These are phyloP conservation scores for Drosophila micromelanica DNA, from an alignment of 1,140 invertebrate species.

Conservation along the genomic window DNA sequence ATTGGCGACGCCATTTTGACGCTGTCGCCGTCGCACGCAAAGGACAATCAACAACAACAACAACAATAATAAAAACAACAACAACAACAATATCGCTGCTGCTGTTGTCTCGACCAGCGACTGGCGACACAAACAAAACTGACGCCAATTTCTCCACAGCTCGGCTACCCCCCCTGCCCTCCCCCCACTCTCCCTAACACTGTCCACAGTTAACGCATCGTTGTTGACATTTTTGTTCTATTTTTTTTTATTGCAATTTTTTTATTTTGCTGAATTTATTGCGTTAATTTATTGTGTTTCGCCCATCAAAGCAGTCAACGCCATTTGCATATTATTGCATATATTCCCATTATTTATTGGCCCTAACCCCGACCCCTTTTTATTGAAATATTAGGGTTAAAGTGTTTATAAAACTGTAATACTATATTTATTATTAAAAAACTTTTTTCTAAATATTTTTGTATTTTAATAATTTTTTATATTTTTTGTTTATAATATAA, in stretches of 20 bases:
- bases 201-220: background rate
- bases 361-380: background rate
- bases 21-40: conserved; percentile 58
- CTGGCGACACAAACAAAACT: conserved; percentile 53
- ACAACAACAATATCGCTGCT: conserved; percentile 11
- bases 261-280: conserved; percentile 59
- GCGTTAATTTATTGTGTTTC: conserved; percentile 72
- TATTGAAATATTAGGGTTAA: background rate
- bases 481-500: background rate
- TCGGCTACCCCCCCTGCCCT: background rate
- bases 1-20: conserved; percentile 81
- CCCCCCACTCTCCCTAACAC: background rate
- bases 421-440: background rate
- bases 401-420: too few relatives aligned
- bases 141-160: conserved; percentile 30
- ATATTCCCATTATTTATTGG: conserved; percentile 56
- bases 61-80: conserved; percentile 28
- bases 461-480: background rate
- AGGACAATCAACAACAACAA: conserved; percentile 52
- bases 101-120: conserved; percentile 21
- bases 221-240: conserved; percentile 32
- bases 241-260: conserved; percentile 20
- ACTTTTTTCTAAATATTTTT: too few relatives aligned
- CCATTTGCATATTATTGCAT: conserved; percentile 76
- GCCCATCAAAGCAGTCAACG: conserved; percentile 45